These are phyloP conservation scores for Enhydra lutris DNA, from an alignment of 2,113 vertebrate genomes.

Conservation along the genomic window DNA sequence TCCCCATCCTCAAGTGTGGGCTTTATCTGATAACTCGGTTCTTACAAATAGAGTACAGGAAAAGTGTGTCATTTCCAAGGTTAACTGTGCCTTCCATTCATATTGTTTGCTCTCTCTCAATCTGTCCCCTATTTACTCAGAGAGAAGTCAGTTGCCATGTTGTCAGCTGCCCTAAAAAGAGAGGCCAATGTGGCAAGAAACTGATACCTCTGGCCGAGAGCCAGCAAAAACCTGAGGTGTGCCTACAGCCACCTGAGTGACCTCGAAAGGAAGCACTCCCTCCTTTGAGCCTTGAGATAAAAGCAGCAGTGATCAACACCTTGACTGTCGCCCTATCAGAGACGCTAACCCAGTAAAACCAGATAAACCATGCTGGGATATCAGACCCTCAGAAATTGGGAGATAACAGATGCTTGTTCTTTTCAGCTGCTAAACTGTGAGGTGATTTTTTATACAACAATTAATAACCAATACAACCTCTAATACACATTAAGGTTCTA, in stretches of 20 bases:
- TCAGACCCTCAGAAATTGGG: neutral
- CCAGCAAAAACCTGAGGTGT: neutral
- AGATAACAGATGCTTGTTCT: neutral
- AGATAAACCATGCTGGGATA: neutral
- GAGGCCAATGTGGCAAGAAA: neutral
- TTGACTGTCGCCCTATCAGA: neutral
- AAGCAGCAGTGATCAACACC: neutral
- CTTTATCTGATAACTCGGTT: neutral
- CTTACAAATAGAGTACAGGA: neutral
- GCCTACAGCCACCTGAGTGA: neutral
- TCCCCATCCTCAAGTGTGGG: neutral
- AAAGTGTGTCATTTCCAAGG: neutral
- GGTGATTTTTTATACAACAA: neutral
- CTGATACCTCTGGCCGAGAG: neutral
- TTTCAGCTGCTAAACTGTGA: neutral
- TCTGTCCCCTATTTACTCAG: neutral
- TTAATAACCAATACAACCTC: neutral
- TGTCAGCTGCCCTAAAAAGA: neutral
- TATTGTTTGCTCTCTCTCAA: neutral
- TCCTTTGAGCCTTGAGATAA: neutral
- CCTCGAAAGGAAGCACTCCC: neutral
- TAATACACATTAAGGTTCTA: neutral
- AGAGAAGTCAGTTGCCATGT: neutral
- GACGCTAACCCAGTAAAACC: neutral
- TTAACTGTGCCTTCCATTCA: neutral